Evolutionary conservation across 2,113 vertebrate genomes (phyloP), one percentile per base, ranked within the genome.

Genomic region (Salvelinus fontinalis): DNA sequence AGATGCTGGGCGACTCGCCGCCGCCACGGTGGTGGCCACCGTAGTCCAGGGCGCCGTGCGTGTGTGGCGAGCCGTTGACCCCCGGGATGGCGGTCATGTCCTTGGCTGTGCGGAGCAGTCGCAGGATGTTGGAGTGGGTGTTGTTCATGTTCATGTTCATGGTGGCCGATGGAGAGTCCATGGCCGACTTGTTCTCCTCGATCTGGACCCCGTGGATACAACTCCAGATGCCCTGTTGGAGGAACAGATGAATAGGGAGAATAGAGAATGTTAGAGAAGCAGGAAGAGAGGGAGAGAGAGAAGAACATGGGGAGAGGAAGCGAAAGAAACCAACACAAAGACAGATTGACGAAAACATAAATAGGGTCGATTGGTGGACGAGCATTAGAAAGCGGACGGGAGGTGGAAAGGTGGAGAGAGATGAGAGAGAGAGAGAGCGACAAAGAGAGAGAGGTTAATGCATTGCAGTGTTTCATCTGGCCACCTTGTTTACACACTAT

Each of bases 81-180:
- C 97, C 98, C 1, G 97, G 97, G 76, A 99, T 93, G 66, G 97
- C 97, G 49, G 98, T 97, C 98, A 99, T 99, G 88, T 97, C 98
- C 91, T 99, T 99, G 81, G 98, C 98, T 0, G 98, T 99, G 81
- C 97, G 96, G 72, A 99, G 95, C 81, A 99, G 93, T 54, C 98
- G 95, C 75, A 99, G 93, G 91, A 99, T 99, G 90, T 99, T 99
- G 84, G 97, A 99, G 91, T 99, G 98, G 12, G 98, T 99, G 92
- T 99, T 98, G 93, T 98, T 99, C 97, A 99, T 99, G 88, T 97
- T 99, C 0, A 97, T 98, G 92, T 99, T 99, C 94, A 99, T 99
- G 85, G 96, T 97, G 0, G 97, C 95, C 0, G 97, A 98, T 18
- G 98, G 98, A 4, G 98, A 99, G 71, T 98, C 96, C 92, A 95